Percentiles rank a stretch among this genome's conserved stretches.
Conservation (phyloP, 2,888 invertebrate genomes). For the Cerceris ruficornis region DNA sequence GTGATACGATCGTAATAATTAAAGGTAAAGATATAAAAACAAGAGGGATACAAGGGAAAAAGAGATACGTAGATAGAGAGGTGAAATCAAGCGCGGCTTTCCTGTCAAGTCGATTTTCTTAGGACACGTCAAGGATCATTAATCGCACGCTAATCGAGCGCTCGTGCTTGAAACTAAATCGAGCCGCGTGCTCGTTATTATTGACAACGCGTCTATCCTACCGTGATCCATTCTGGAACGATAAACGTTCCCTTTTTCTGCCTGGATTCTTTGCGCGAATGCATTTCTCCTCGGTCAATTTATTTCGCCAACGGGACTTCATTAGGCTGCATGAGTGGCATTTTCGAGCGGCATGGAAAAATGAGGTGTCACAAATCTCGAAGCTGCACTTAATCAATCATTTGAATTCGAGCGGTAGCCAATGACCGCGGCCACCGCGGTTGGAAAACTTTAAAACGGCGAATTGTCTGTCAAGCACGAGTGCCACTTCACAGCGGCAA, state of each 20-base stretch:
- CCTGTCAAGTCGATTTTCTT: conserved; percentile 14
- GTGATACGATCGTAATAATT: too few relatives aligned
- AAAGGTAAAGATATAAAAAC: too few relatives aligned
- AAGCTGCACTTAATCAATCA: conserved; percentile 48
- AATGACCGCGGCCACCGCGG: conserved; percentile 33
- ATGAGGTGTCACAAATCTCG: conserved; percentile 43
- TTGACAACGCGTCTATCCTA: neutral
- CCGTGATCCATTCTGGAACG: conserved; percentile 8
- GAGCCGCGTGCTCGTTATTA: neutral
- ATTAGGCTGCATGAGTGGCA: conserved; percentile 23
- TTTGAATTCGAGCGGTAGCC: conserved; percentile 37
- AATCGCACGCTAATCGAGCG: neutral
- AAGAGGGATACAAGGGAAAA: too few relatives aligned
- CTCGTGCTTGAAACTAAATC: neutral
- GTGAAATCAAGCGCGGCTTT: neutral
- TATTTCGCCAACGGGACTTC: conserved; percentile 24
- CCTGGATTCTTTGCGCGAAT: neutral
- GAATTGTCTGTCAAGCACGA: conserved; percentile 44
- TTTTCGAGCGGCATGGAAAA: conserved; percentile 41
- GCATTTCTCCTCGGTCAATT: conserved; percentile 29
- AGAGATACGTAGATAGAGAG: neutral
- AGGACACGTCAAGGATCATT: neutral
- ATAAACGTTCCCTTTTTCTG: conserved; percentile 2
- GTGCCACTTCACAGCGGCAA: conserved; percentile 55
- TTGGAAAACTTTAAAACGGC: conserved; percentile 46